These are phyloP conservation scores for Lasioglossum zephyrum DNA, from an alignment of 2,888 invertebrate genomes.

Conservation along the genomic window DNA sequence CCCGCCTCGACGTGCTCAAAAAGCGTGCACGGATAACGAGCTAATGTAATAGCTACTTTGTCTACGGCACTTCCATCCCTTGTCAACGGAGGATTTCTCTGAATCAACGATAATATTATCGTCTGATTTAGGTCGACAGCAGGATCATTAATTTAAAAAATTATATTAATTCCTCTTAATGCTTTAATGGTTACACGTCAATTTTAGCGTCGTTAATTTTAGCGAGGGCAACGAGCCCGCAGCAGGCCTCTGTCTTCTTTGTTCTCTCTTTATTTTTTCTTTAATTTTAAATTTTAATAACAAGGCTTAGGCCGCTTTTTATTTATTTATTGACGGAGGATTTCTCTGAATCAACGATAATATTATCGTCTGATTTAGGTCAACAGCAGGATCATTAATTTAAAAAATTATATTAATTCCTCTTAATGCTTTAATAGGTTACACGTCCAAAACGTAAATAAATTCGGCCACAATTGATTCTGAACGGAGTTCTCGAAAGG, in stretches of 20 bases:
- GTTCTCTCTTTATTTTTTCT: too few species aligned
- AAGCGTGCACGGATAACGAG: conserved; percentile 66
- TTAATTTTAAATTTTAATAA: too few species aligned
- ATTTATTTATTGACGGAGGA: conserved; percentile 31
- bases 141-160: too few species aligned
- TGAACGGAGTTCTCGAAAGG: not conserved
- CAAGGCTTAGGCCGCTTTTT: too few species aligned
- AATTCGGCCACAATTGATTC: too few species aligned
- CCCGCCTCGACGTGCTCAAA: conserved; percentile 56
- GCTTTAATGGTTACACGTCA: not conserved
- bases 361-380: not conserved
- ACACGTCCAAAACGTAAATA: not conserved
- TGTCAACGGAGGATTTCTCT: conserved; percentile 49
- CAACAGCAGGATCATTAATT: not conserved
- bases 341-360: not conserved
- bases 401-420: too few species aligned
- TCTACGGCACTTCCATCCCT: conserved; percentile 50
- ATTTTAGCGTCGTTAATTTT: too few species aligned
- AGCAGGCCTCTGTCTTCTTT: too few species aligned
- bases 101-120: not conserved
- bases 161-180: not conserved
- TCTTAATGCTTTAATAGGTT: not conserved
- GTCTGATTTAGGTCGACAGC: not conserved
- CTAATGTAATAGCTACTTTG: conserved; percentile 69
- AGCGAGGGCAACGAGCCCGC: too few species aligned